phyloP scores from a whole-genome alignment of 1,140 invertebrate genomes.

The Rhizoglyphus robini region DNA sequence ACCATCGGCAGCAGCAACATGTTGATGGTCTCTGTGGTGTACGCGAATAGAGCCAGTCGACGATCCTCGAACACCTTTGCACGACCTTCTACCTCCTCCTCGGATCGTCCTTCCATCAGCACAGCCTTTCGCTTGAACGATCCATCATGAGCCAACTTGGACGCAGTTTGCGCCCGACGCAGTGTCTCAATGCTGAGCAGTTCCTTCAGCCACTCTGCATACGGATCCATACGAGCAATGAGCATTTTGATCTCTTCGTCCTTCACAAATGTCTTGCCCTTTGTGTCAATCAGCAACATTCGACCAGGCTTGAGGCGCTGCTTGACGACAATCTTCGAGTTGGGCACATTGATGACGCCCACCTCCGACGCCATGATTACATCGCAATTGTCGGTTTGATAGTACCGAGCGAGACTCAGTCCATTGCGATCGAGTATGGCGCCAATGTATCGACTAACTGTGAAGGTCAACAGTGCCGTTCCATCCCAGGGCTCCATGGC shows the following conservation, averaged over 20 bases:
- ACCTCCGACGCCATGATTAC: slow-evolving; percentile 98
- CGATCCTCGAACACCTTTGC: slow-evolving; percentile 45
- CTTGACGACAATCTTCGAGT: slow-evolving; percentile 67
- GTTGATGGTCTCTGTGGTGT: slow-evolving; percentile 87
- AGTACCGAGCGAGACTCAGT: slow-evolving; percentile 88
- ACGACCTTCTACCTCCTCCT: slow-evolving; percentile 16
- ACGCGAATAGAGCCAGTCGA: slow-evolving; percentile 75
- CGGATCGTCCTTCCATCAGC: neutral
- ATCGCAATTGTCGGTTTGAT: slow-evolving; percentile 83
- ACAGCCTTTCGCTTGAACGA: slow-evolving; percentile 16
- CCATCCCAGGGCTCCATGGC: slow-evolving; percentile 99
- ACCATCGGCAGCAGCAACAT: slow-evolving; percentile 91
- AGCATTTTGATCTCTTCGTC: slow-evolving; percentile 83
- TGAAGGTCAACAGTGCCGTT: slow-evolving; percentile 87
- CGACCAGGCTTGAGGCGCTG: slow-evolving; percentile 92
- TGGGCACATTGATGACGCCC: slow-evolving; percentile 86
- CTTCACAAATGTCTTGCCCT: slow-evolving; percentile 73
- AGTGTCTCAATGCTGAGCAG: slow-evolving; percentile 38
- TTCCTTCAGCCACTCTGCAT: slow-evolving; percentile 78
- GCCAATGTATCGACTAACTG: slow-evolving; percentile 93
- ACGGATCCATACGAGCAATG: slow-evolving; percentile 71
- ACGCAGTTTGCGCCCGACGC: neutral
- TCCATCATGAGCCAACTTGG: neutral
- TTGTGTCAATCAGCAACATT: slow-evolving; percentile 93
- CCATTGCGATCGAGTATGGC: slow-evolving; percentile 84